Conservation (phyloP, 35 echinoderm and acorn worm species). For the Heliocidaris erythrogramma region DNA sequence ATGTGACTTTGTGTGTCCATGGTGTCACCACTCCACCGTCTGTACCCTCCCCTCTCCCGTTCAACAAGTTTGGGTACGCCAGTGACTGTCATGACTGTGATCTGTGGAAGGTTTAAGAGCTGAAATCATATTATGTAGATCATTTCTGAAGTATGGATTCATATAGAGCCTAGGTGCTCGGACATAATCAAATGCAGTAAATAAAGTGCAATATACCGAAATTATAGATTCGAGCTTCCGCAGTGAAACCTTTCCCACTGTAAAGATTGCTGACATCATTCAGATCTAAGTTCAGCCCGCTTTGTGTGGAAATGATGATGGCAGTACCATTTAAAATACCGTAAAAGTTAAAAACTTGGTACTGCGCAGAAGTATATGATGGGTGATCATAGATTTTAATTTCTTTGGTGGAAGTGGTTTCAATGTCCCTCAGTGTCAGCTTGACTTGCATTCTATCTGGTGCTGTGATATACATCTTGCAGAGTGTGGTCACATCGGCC, state of each 20-base stretch:
- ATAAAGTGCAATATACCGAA: no score
- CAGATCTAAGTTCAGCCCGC: not conserved
- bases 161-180: no score
- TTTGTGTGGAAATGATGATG: not conserved
- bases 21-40: no score
- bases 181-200: no score
- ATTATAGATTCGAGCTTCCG: not conserved
- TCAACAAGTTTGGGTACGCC: no score
- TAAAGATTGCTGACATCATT: not conserved
- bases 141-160: no score
- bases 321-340: not conserved
- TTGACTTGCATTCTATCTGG: not conserved
- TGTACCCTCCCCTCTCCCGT: no score
- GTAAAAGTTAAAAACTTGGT: not conserved
- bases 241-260: not conserved
- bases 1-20: no score
- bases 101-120: no score
- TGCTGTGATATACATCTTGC: not conserved
- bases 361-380: not conserved
- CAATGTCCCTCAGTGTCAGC: not conserved
- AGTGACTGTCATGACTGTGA: no score
- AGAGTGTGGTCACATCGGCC: not conserved
- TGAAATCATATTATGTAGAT: no score
- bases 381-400: not conserved
- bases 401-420: not conserved